Evolutionary conservation across 2,888 invertebrate species (phyloP), one percentile per base, ranked within the genome.

Genomic region (Drosophila longiperda): DNA sequence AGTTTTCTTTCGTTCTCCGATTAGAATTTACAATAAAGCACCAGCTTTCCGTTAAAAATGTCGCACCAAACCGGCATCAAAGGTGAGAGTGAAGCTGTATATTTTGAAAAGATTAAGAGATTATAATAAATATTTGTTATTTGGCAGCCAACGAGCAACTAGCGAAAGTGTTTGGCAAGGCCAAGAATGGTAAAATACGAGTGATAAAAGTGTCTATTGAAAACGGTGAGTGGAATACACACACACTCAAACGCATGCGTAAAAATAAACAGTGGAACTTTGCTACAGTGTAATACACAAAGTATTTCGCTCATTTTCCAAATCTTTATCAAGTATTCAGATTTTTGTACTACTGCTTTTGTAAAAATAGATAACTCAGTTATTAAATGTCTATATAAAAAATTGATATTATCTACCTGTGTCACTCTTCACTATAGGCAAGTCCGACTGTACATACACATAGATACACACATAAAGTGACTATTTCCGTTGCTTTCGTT

Each of bases 61-160:
- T 97, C 97, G 91, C 97, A 97, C 92, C 97, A 97, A 94, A 97
- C 97, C 20, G 97, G 97, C 92, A 97, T 98, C 82, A 96, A 96
- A 95, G 97, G 97, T 97, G 94, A 72, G 75, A 11, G n/a, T 29
- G 9, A 2, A 17, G 7, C 15, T 8, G 1, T 1, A 3, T 1
- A 17, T 33, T 11, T 45, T 7, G 1, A 9, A 48, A n/a, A 45
- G 0, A 34, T 50, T 7, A 0, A 69, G 5, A 29, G 3, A 15
- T 40, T 40, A n/a, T 29, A 15, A 4, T 1, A 17, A 45, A 15
- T 32, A 20, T 20, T 17, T 29, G 17, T 20, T 65, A 29, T 8
- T 48, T 2, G 11, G 61, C 93, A 98, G 98, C 97, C 7, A 98
- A 98, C 93, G 96, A 96, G 81, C 96, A 96, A 73, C 93, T 98